A percentile compares a stretch with the other conserved stretches of the same genome.
Conservation (phyloP, 2,888 invertebrate genomes). For the Meteorus cinctellus region DNA sequence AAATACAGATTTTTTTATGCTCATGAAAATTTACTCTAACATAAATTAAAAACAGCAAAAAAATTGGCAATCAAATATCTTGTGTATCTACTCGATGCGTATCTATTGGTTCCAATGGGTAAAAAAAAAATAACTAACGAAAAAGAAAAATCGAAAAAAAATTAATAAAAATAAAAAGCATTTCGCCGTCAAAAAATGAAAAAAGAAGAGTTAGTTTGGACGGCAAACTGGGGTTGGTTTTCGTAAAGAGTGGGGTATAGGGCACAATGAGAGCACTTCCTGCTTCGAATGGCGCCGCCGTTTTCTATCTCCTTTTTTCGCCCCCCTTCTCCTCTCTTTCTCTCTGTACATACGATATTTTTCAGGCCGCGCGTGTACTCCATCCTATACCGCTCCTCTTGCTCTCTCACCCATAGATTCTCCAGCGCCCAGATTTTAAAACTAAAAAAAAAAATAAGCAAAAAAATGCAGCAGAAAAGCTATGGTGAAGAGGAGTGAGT, state of each 20-base stretch:
- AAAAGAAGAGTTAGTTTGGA: slow-evolving; percentile 46
- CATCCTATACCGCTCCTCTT: not conserved
- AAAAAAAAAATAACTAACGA: not conserved
- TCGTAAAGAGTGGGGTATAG: slow-evolving; percentile 42
- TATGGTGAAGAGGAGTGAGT: slow-evolving; percentile 30
- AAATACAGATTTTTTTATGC: slow-evolving; percentile 41
- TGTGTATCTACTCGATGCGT: slow-evolving; percentile 6
- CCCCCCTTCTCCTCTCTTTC: slow-evolving; percentile 16
- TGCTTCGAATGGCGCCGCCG: slow-evolving; percentile 50
- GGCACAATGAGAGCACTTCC: slow-evolving; percentile 54
- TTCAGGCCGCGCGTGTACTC: slow-evolving; percentile 21
- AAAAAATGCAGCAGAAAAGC: slow-evolving; percentile 29
- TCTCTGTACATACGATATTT: slow-evolving; percentile 38
- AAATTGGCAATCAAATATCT: slow-evolving; percentile 24
- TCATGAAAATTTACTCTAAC: slow-evolving; percentile 13
- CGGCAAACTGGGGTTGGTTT: slow-evolving; percentile 41
- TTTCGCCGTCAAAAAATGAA: slow-evolving; percentile 17
- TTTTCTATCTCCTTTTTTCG: slow-evolving; percentile 37
- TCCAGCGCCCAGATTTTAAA: slow-evolving; percentile 9
- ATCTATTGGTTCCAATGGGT: not conserved
- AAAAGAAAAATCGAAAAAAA: slow-evolving; percentile 6
- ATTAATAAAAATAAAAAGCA: slow-evolving; percentile 42
- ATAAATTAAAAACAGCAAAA: not conserved
- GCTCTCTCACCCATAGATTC: slow-evolving; percentile 2
- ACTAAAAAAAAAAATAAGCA: slow-evolving; percentile 23